Percentiles rank a stretch among this genome's conserved stretches.
Evolutionary conservation across 2,888 invertebrate species (phyloP).

Genomic region (Boloria selene): DNA sequence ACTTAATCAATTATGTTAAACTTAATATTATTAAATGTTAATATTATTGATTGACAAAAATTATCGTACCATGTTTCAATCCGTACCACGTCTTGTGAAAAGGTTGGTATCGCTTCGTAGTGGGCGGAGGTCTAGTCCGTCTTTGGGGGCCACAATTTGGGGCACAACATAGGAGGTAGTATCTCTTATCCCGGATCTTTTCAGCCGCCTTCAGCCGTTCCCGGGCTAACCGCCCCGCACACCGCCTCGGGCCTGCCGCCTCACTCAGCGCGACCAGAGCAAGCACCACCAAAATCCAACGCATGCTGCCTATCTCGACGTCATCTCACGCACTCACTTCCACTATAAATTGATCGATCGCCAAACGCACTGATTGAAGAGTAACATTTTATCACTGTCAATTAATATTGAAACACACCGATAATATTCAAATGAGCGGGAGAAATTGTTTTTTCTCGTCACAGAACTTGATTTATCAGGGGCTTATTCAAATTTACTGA

Average conservation of each 20-base stretch:
- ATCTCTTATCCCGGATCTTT: constrained; percentile 73
- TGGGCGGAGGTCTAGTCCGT: constrained; percentile 53
- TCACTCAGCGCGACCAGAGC: constrained; percentile 48
- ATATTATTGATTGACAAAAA: not conserved
- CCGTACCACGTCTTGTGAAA: constrained; percentile 75
- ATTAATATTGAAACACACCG: constrained; percentile 18
- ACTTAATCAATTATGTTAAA: no score
- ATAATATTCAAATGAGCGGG: constrained; percentile 24
- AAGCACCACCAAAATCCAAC: constrained; percentile 49
- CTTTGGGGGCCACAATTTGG: constrained; percentile 56
- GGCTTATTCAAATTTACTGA: constrained; percentile 22
- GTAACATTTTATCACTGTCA: constrained; percentile 28
- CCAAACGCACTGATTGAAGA: constrained; percentile 21
- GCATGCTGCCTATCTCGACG: constrained; percentile 52
- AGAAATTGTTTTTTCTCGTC: not conserved
- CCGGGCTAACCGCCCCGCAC: constrained; percentile 68
- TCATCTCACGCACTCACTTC: constrained; percentile 34
- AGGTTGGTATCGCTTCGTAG: constrained; percentile 66
- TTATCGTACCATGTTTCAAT: constrained; percentile 65
- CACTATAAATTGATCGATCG: constrained; percentile 28
- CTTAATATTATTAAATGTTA: no score
- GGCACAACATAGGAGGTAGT: constrained; percentile 67
- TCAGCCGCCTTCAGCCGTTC: constrained; percentile 74
- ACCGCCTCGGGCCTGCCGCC: constrained; percentile 53
- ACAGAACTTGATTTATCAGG: constrained; percentile 14